phyloP scores from a whole-genome alignment of 2,888 invertebrate genomes.

The Polydrusus tereticollis region DNA sequence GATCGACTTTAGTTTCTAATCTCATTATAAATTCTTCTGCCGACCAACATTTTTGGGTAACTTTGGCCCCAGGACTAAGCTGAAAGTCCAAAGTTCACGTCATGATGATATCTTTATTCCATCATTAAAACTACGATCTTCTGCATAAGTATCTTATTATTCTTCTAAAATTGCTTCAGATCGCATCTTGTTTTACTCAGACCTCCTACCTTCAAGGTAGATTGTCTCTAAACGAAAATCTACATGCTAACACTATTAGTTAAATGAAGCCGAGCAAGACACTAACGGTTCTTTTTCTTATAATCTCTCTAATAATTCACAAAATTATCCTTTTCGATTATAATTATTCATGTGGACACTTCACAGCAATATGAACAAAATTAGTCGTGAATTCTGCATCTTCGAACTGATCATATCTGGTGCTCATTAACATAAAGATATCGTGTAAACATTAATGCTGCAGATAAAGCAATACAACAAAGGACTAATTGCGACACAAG shows the following conservation, averaged over 20 bases:
- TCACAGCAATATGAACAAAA: conserved; percentile 15
- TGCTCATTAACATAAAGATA: conserved; percentile 59
- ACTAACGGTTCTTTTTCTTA: background rate
- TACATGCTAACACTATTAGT: background rate
- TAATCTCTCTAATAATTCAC: background rate
- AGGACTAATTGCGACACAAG: conserved; percentile 59
- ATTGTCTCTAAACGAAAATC: conserved; percentile 12
- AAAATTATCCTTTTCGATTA: too few relatives aligned
- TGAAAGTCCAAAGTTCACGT: conserved; percentile 18
- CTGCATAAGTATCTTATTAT: conserved; percentile 46
- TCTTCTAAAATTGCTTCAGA: conserved; percentile 42
- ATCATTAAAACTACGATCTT: conserved; percentile 42
- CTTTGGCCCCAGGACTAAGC: background rate
- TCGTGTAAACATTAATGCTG: conserved; percentile 59
- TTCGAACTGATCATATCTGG: conserved; percentile 54
- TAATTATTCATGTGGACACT: background rate
- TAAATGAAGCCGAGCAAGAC: background rate
- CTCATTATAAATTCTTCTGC: too few relatives aligned
- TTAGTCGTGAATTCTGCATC: conserved; percentile 40
- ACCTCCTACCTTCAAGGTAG: conserved; percentile 37
- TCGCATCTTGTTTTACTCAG: conserved; percentile 40
- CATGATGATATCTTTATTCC: conserved; percentile 32
- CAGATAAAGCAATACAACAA: conserved; percentile 55
- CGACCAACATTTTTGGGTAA: background rate
- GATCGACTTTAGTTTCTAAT: too few relatives aligned